Percentiles rank a stretch among this genome's conserved stretches.
These are phyloP conservation scores for Circaetus gallicus DNA, from an alignment of 2,113 vertebrate genomes.

Conservation along the genomic window DNA sequence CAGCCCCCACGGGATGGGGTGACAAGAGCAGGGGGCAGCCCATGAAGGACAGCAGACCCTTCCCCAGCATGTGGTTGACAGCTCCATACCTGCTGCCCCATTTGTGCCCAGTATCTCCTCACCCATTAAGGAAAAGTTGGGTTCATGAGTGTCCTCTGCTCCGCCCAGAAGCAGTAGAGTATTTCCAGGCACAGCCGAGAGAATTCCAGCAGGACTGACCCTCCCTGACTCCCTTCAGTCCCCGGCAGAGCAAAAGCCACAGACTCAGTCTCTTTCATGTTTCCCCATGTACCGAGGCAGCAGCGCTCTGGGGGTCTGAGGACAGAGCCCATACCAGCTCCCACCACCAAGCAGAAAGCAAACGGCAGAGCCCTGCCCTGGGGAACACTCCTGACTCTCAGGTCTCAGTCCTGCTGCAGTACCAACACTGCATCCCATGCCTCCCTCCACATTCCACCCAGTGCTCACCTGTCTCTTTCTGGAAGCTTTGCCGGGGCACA, in stretches of 20 bases:
- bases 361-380: neutral
- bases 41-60: neutral
- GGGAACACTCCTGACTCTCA: neutral
- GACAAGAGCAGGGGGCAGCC: neutral
- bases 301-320: neutral
- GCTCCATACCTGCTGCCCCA: neutral
- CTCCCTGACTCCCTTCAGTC: neutral
- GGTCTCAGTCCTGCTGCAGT: neutral
- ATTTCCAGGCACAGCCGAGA: neutral
- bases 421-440: neutral
- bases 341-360: neutral
- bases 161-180: neutral
- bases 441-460: neutral
- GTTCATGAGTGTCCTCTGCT: neutral
- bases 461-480: conserved; percentile 82
- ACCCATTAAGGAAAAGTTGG: neutral
- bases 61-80: neutral
- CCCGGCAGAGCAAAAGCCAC: rapidly evolving
- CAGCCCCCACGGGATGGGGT: rapidly evolving
- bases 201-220: neutral
- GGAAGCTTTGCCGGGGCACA: conserved; percentile 85
- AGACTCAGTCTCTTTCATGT: neutral
- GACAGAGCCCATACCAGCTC: neutral
- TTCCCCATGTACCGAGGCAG: rapidly evolving
- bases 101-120: neutral